Percentiles rank a stretch among this genome's conserved stretches.
Conservation (phyloP, 2,888 invertebrate genomes). For the Arrhopalites spinosus region DNA sequence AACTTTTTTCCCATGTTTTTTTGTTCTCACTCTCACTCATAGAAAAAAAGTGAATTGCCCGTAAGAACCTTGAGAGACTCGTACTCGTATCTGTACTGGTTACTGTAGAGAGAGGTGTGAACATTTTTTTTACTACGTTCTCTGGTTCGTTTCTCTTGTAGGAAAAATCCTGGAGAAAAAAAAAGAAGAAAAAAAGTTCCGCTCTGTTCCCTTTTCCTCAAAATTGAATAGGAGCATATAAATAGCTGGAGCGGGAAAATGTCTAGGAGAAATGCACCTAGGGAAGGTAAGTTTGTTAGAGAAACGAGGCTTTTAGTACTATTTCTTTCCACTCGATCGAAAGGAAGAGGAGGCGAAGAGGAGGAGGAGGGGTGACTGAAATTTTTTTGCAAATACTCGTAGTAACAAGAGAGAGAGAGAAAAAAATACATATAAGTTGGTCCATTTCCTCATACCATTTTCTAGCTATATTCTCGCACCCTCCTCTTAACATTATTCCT, state of each 20-base stretch:
- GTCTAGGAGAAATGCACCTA: too few species aligned
- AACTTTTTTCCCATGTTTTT: too few species aligned
- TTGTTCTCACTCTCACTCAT: too few species aligned
- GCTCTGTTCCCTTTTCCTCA: background rate
- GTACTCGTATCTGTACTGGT: too few species aligned
- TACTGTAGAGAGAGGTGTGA: too few species aligned
- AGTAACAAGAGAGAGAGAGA: background rate
- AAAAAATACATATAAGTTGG: background rate
- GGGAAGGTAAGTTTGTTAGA: constrained; percentile 22
- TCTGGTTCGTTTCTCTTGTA: too few species aligned
- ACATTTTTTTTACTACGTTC: too few species aligned
- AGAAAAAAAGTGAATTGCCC: too few species aligned
- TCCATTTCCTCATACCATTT: background rate
- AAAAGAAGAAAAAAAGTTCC: background rate
- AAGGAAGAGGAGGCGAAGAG: background rate
- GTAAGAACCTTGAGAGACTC: too few species aligned
- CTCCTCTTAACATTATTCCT: background rate
- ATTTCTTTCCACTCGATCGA: constrained; percentile 5
- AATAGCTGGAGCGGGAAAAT: constrained; percentile 23
- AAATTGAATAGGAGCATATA: constrained; percentile 24
- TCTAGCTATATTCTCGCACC: background rate
- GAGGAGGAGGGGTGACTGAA: too few species aligned
- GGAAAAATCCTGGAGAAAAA: too few species aligned
- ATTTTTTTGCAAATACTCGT: background rate
- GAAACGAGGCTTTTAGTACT: background rate